Evolutionary conservation across 2,113 vertebrate genomes (phyloP), one percentile per base, ranked within the genome.

Genomic region (Oryzias curvinotus): DNA sequence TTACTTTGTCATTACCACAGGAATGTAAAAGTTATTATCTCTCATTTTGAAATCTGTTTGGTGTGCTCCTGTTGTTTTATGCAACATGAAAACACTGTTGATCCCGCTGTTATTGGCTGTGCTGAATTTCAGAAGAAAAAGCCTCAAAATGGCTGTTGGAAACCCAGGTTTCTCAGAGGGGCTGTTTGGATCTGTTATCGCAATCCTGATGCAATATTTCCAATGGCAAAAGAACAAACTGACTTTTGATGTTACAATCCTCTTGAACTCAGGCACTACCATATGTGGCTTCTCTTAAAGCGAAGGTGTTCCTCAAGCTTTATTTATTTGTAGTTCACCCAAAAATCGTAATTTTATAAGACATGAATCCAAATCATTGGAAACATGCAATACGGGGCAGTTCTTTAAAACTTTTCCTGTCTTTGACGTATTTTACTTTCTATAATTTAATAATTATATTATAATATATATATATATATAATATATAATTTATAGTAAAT

Each of bases 121-220:
- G 10, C 23, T 47, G 14, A 26, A 5, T n/a, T 28, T 28, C 16
- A 2, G 3, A 23, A 47, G 26, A 58, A 46, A n/a, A 23, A 47
- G 44, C 44, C 14, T 17, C 6, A 57, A 23, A 44, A 44, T 44
- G 42, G 21, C 51, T 47, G 25, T n/a, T 14, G 17, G 10, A 16
- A 36, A 5, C 25, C 5, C 7, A 6, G 13, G 19, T 26, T 25
- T 7, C 17, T 49, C 17, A 18, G 7, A 44, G 42, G 30, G 10
- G 5, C 26, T 63, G 19, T 58, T 80, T 65, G 18, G 43, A 54
- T 45, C 16, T 54, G 58, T 62, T 19, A 52, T 44, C 19, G 23
- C 52, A 62, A 62, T 62, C 25, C 52, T 80, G 78, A 76, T 62
- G 73, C 57, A 77, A 76, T 52, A 45, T 67, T 67, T 69, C 48